Conservation (phyloP, 2,113 vertebrate species). For the Caloenas nicobarica region DNA sequence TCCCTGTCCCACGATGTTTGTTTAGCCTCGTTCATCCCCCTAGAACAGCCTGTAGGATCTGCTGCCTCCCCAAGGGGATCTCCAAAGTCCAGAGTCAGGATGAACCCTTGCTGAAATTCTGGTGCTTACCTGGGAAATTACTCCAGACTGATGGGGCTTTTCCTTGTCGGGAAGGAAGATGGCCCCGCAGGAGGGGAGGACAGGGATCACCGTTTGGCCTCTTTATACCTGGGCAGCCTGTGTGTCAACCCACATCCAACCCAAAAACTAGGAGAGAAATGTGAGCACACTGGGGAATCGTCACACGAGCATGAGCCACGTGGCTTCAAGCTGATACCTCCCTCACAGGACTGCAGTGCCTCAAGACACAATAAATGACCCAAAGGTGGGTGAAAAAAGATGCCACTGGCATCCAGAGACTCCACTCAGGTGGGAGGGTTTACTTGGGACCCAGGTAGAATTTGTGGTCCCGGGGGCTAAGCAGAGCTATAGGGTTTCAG, state of each 20-base stretch:
- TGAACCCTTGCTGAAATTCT: neutral
- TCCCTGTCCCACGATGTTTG: neutral
- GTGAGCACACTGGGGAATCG: neutral
- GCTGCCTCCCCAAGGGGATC: neutral
- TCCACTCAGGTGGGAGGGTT: neutral
- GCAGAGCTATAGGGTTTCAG: conserved; percentile 12
- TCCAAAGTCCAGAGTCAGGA: neutral
- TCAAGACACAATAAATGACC: neutral
- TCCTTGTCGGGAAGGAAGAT: conserved; percentile 48
- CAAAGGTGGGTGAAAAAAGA: neutral
- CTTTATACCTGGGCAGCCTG: neutral
- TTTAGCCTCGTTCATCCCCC: neutral
- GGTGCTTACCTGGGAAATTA: neutral
- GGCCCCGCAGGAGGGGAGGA: conserved; percentile 28
- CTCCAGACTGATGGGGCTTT: neutral
- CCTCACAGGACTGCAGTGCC: neutral
- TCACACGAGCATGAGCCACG: fast-evolving
- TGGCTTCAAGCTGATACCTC: neutral
- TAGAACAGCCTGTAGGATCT: neutral
- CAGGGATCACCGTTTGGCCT: neutral
- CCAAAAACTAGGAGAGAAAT: neutral
- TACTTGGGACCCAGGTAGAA: neutral
- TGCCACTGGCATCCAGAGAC: neutral
- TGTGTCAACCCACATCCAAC: neutral
- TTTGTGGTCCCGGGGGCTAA: neutral